These are phyloP conservation scores for Drosophila vallismaia DNA, from an alignment of 2,888 invertebrate species.

Conservation along the genomic window DNA sequence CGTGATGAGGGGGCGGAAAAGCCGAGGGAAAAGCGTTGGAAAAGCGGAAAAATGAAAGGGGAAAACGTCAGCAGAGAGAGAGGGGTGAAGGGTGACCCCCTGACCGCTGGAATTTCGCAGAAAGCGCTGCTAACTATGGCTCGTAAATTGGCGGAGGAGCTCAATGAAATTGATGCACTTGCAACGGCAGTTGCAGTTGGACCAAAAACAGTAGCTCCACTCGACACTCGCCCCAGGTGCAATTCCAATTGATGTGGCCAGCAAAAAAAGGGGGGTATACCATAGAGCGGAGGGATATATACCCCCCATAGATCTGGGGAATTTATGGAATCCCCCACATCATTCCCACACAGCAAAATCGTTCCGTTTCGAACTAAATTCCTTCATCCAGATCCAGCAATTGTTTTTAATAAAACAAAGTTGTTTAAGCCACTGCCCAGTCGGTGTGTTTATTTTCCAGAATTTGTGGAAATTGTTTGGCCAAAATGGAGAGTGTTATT, in stretches of 20 bases:
- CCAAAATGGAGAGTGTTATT: not conserved
- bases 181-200: constrained; percentile 20
- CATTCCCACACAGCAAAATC: not conserved
- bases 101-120: constrained; percentile 41
- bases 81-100: constrained; percentile 26
- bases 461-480: constrained; percentile 1
- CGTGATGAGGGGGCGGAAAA: constrained; percentile 25
- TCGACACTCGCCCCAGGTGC: constrained; percentile 35
- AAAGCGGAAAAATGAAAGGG: not conserved
- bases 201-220: constrained; percentile 7
- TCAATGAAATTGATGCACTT: constrained; percentile 47
- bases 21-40: not conserved
- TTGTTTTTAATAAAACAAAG: constrained; percentile 1
- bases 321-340: constrained; percentile 41
- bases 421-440: not conserved
- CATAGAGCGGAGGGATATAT: not conserved
- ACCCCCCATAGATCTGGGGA: constrained; percentile 8
- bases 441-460: not conserved
- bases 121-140: constrained; percentile 48
- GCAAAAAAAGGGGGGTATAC: not conserved
- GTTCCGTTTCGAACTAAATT: not conserved
- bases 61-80: too few relatives aligned
- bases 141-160: constrained; percentile 51
- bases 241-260: constrained; percentile 47
- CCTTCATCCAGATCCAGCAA: constrained; percentile 1